phyloP scores from a whole-genome alignment of 2,113 vertebrate genomes.

The Choloepus hoffmanni region DNA sequence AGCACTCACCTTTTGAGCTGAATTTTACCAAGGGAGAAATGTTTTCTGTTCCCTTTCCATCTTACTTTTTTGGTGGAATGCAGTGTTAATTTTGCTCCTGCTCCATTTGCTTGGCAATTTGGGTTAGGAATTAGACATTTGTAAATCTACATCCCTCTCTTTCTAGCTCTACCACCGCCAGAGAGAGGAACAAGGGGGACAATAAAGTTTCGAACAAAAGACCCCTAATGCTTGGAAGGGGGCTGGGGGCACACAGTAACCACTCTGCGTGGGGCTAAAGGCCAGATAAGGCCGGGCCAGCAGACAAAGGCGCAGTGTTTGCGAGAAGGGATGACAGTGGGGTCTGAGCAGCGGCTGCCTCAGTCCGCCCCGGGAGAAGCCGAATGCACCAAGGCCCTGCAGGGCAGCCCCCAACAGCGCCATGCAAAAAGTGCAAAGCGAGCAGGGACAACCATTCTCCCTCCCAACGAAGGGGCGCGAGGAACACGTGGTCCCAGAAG shows the following conservation, averaged over 20 bases:
- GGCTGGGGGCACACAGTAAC: constrained; percentile 43
- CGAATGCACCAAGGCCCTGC: neutral
- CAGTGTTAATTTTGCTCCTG: constrained; percentile 46
- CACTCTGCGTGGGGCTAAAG: constrained; percentile 32
- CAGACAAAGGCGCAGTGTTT: constrained; percentile 69
- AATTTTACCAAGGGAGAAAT: neutral
- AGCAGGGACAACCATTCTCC: neutral
- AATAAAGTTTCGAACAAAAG: constrained; percentile 72
- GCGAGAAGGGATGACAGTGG: constrained; percentile 35
- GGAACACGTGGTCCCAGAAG: neutral
- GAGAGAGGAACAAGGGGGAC: neutral
- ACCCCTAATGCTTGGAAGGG: neutral
- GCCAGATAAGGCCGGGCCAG: constrained; percentile 19
- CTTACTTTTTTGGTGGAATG: neutral
- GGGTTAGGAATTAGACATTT: constrained; percentile 30
- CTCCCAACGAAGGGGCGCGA: neutral
- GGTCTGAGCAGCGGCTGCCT: neutral
- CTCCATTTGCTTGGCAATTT: neutral
- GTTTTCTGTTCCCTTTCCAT: neutral
- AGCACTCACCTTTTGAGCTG: neutral
- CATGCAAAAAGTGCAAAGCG: neutral
- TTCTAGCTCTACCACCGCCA: neutral
- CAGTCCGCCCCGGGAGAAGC: neutral
- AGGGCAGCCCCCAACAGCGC: neutral
- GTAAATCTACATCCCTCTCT: constrained; percentile 18